Base-by-base conservation (phyloP, 2,113 vertebrate genomes). In the Lathamus discolor region DNA sequence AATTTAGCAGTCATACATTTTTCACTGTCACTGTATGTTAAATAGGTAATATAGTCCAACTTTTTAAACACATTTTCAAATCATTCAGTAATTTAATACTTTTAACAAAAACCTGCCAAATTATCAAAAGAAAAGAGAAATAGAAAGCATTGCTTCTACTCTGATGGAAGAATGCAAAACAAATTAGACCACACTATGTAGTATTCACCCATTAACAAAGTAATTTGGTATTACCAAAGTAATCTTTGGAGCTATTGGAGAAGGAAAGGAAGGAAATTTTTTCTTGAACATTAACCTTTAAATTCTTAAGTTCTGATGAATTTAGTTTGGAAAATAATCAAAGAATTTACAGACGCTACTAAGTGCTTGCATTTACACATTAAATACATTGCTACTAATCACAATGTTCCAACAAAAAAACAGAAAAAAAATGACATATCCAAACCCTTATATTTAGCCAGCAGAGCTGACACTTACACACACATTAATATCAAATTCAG, bases 101-200 rank as follows among this genome's bases (percentile, higher is more conserved):
- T 57, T 24, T 17, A 63, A 51, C 7, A 67, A 77, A 79, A 59
- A 24, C 1, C 9, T 17, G 17, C 7, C 11, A 2, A 27, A 23
- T 48, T 11, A 27, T 39, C 31, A 12, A 17, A n/a, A 33, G 4
- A 63, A 24, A 83, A 66, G 10, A 4, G 12, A 27, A 22, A 54
- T 49, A 31, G 2, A 13, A 83, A 83, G 35, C 6, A 3, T 8
- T 6, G 43, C 15, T 31, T 44, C 67, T n/a, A 3, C 24, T 55
- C 54, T 22, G 43, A n/a, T 39, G 39, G 49, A 43, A 81, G 15
- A 83, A 61, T 1, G 15, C 31, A 66, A 57, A 89, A 24, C 12
- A 17, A 86, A 48, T 52, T 48, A 48, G 70, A 82, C 4, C n/a
- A 44, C 7, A 6, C 7, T 18, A 10, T 0, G 0, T 0, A 37